Conservation (phyloP, 2,797 vertebrate species). For the Todus mexicanus region DNA sequence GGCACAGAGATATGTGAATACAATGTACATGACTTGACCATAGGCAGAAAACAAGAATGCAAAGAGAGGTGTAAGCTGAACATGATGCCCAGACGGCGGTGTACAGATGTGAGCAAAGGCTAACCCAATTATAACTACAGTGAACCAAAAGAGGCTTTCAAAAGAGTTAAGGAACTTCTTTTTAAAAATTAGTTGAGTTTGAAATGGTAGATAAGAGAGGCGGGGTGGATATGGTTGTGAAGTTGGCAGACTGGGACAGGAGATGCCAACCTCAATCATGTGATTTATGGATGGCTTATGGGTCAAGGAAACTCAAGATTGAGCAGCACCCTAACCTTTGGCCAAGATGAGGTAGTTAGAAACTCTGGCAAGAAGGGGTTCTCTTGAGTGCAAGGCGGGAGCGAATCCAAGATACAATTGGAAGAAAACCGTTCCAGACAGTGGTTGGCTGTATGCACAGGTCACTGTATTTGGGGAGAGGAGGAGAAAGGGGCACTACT, state of each 20-base stretch:
- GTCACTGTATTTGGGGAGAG: background rate
- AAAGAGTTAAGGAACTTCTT: background rate
- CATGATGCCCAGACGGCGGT: background rate
- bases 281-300: background rate
- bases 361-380: background rate
- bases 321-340: rapidly evolving
- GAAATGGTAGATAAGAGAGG: background rate
- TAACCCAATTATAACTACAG: background rate
- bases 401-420: background rate
- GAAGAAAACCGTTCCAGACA: background rate
- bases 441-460: background rate
- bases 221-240: background rate
- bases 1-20: background rate
- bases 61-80: background rate
- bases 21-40: background rate
- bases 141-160: background rate
- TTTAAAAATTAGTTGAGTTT: background rate
- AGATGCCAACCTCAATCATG: background rate
- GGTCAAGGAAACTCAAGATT: background rate
- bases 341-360: background rate
- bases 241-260: background rate
- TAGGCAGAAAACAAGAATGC: background rate
- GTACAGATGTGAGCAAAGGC: background rate
- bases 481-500: background rate
- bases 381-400: background rate